Conservation (phyloP, 2,113 vertebrate genomes). For the Brienomyrus longianalis region DNA sequence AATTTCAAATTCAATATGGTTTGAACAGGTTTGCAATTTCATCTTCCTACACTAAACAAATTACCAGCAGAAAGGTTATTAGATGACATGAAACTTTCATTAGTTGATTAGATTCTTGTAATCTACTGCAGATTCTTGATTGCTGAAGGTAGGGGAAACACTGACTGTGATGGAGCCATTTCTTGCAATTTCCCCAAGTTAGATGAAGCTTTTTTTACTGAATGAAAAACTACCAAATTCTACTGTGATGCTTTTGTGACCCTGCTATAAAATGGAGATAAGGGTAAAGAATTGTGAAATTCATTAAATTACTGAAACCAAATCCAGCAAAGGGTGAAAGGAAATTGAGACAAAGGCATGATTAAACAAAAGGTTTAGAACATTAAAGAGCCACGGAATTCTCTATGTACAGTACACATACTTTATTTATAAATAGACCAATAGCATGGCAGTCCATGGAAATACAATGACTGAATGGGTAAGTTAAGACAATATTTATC, state of each 20-base stretch:
- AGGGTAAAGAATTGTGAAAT: background rate
- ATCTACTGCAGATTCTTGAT: background rate
- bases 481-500: slow-evolving; percentile 3
- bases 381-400: background rate
- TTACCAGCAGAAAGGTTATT: background rate
- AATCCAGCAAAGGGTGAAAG: background rate
- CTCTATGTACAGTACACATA: background rate
- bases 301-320: background rate
- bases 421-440: slow-evolving; percentile 13
- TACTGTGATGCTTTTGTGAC: background rate
- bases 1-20: background rate
- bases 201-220: background rate
- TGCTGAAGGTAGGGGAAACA: background rate
- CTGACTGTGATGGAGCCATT: background rate
- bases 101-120: background rate
- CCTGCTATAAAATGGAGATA: background rate
- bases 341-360: background rate
- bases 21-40: background rate
- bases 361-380: background rate
- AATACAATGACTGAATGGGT: background rate
- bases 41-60: background rate
- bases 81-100: background rate
- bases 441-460: slow-evolving; percentile 8
- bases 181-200: background rate
- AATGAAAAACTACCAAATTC: background rate